Evolutionary conservation across 2,797 vertebrate species (phyloP), one percentile per base, ranked within the genome.

Genomic region (Alcedo quadribrachys): DNA sequence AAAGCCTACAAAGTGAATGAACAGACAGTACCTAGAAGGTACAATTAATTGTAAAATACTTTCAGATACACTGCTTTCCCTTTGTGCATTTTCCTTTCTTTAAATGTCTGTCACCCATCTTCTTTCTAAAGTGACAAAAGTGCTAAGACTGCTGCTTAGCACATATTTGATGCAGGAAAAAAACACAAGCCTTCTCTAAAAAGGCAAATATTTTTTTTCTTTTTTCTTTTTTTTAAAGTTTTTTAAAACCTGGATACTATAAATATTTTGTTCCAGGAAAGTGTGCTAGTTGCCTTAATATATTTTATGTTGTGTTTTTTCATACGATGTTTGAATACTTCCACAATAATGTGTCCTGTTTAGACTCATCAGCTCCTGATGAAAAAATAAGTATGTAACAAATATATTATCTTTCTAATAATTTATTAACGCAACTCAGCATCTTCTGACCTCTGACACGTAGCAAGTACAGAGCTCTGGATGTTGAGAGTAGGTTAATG

Each of bases 371-470:
- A 83, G 46, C 57, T 95, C 43, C 63, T 93, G 66, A 79, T 93
- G 81, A 43, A 94, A 90, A 79, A 17, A 50, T 19, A 63, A 50
- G 28, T 63, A 43, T 87, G 42, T 92, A 89, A 73, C 75, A 81
- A 89, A 91, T 57, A 71, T 66, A 28, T 77, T 92, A 73, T 84
- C 84, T 87, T 86, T 92, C 37, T 92, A 92, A 85, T 97, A 96
- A 97, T 95, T 97, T 97, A 97, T 97, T 96, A 94, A 96, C 20
- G 15, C 81, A 93, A 40, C 77, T 95, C 67, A 55, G n/a, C 86
- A 89, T 93, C 37, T 73, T 89, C 91, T 90, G 69, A 82, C 48
- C 62, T 93, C 85, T 73, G 55, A 77, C 24, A 58, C 40, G 43
- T 14, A 76, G 27, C 60, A 74, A 74, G 27, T 53, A 54, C 51